These are phyloP conservation scores for Hirtodrosophila trivittata DNA, from an alignment of 2,888 invertebrate genomes.

Conservation along the genomic window DNA sequence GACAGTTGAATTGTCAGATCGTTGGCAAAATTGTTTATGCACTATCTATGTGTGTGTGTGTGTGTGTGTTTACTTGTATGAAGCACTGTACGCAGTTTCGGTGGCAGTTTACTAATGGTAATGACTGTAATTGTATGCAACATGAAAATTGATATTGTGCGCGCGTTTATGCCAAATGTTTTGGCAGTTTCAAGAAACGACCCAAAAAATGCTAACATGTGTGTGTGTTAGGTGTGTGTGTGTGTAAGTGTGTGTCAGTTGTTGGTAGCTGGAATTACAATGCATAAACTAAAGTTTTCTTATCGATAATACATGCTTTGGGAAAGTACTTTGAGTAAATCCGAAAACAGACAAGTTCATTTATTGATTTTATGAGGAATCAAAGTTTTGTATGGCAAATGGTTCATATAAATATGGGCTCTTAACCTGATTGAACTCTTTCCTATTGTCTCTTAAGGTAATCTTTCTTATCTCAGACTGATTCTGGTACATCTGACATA, in stretches of 20 bases:
- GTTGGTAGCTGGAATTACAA: too few species aligned
- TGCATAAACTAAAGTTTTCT: too few species aligned
- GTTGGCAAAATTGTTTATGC: slow-evolving; percentile 71
- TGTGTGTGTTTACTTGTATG: slow-evolving; percentile 23
- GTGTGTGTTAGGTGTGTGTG: slow-evolving; percentile 4
- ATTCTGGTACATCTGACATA: too few species aligned
- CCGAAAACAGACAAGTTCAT: too few species aligned
- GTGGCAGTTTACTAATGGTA: slow-evolving; percentile 80
- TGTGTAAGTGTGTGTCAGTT: slow-evolving; percentile 10
- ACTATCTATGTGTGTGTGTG: slow-evolving; percentile 12
- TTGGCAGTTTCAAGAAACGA: slow-evolving; percentile 61
- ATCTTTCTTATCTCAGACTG: too few species aligned
- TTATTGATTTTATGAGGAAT: too few species aligned
- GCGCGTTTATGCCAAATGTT: slow-evolving; percentile 74
- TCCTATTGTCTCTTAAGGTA: too few species aligned
- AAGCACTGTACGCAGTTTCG: slow-evolving; percentile 28
- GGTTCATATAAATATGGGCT: too few species aligned
- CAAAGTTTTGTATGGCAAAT: too few species aligned
- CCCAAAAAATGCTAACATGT: slow-evolving; percentile 51
- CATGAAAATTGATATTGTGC: slow-evolving; percentile 77
- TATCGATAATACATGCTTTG: too few species aligned
- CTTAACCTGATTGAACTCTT: too few species aligned
- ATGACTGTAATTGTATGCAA: slow-evolving; percentile 78
- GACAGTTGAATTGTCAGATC: slow-evolving; percentile 79
- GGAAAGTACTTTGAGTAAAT: too few species aligned